phyloP scores from a whole-genome alignment of 30 jellyfish, hydroid and myxozoan species.

The Cassiopea xamachana region DNA sequence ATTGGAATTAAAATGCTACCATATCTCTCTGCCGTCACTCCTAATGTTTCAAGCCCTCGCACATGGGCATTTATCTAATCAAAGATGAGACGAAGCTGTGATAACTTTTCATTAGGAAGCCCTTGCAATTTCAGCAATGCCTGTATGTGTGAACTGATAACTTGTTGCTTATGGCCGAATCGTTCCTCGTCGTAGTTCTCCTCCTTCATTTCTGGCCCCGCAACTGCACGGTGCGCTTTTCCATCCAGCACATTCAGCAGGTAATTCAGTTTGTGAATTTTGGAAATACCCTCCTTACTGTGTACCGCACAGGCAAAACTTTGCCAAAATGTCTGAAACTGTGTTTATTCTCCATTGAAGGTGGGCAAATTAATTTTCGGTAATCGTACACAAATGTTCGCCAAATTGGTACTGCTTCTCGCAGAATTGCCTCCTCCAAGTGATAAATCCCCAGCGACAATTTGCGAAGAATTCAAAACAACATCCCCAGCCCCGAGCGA shows the following conservation, averaged over 20 bases:
- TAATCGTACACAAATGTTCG: background rate
- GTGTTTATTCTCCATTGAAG: background rate
- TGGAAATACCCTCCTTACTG: background rate
- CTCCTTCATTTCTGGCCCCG: background rate
- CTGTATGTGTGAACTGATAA: conserved; percentile 8
- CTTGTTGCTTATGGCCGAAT: conserved; percentile 3
- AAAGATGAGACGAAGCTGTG: background rate
- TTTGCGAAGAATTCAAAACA: background rate
- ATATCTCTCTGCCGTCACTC: background rate
- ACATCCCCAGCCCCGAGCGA: background rate
- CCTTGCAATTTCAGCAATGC: conserved; percentile 4
- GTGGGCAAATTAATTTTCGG: background rate
- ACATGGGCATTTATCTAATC: background rate
- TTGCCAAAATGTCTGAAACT: background rate
- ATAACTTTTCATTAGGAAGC: background rate
- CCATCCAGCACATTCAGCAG: conserved; percentile 4
- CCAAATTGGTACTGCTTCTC: background rate
- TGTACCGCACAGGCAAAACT: background rate
- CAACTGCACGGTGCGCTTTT: background rate
- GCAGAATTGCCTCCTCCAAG: background rate
- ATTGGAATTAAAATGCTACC: background rate
- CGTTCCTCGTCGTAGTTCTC: conserved; percentile 15
- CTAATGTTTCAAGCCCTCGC: background rate
- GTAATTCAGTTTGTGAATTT: background rate
- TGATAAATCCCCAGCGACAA: background rate